Percentiles rank a stretch among this genome's conserved stretches.
These are phyloP conservation scores for Chloroceryle aenea DNA, from an alignment of 2,113 vertebrate species.

Conservation along the genomic window DNA sequence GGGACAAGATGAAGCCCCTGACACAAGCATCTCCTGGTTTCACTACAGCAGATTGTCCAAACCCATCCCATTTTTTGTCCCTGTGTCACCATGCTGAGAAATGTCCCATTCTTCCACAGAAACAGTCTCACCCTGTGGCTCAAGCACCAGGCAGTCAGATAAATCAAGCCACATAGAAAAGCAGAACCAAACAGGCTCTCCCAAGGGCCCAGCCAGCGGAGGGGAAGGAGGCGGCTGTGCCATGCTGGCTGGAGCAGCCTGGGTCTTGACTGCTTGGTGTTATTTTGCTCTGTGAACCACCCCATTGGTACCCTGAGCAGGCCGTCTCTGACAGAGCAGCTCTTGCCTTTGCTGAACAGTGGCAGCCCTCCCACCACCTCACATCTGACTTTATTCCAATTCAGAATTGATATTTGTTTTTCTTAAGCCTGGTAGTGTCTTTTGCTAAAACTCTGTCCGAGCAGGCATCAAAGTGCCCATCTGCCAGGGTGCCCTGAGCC, in stretches of 20 bases:
- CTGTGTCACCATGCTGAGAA: not conserved
- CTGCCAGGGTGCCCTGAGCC: not conserved
- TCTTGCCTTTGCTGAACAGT: not conserved
- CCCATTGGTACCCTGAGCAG: not conserved
- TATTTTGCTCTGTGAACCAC: not conserved
- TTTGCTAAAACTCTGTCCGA: not conserved
- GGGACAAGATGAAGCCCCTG: not conserved
- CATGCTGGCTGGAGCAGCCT: accelerated
- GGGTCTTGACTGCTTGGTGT: not conserved
- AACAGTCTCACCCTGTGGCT: accelerated
- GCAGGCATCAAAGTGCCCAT: not conserved
- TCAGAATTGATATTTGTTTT: not conserved
- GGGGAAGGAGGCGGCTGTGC: not conserved
- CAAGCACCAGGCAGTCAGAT: not conserved
- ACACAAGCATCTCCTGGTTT: not conserved
- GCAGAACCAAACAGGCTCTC: not conserved
- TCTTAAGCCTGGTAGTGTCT: not conserved
- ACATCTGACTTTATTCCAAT: not conserved
- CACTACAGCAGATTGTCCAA: not conserved
- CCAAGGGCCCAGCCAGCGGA: not conserved
- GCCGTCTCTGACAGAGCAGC: not conserved
- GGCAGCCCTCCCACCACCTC: not conserved
- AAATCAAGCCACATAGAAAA: not conserved
- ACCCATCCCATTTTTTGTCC: accelerated
- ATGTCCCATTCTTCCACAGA: not conserved